Base-by-base conservation (phyloP, 2,888 invertebrate species). In the Schrankia costaestrigalis region DNA sequence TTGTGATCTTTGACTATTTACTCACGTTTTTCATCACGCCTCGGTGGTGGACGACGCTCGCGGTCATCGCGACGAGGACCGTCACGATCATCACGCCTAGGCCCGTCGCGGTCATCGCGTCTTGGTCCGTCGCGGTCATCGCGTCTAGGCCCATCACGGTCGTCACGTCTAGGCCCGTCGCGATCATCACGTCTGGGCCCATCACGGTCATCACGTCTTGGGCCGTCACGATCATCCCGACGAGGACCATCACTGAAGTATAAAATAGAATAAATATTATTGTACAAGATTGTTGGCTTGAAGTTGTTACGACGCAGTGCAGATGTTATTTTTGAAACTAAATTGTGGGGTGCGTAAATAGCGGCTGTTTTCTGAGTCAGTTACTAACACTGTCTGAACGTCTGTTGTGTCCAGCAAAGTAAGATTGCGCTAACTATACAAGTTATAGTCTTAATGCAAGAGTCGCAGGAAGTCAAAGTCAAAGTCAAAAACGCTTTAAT, bases 1-100 rank as follows among this genome's bases (percentile, higher is more conserved):
- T 17, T 17, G 7, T 5, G 7, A 17, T 17, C 17, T 10, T 22
- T 2, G n/a, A n/a, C 3, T n/a, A 6, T 12, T 3, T n/a, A 70
- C 74, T 78, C 41, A 87, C 86, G 81, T 70, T 86, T 88, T 1
- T 89, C 89, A 2, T 89, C 89, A 18, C 88, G 80, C 3, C 75
- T 70, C 22, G 73, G 73, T 35, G 72, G 73, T 38, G 77, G 74
- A 26, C 76, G 82, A 31, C 73, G 71, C 14, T 56, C 66, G 52
- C 64, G 46, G 1, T 71, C 71, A 19, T 71, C 25, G n/a, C 25
- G 73, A 26, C 76, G 77, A 35, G 76, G 82, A 31, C 74, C 71
- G 21, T 55, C 66, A 51, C 64, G 46, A 2, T 71, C 71, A 18
- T 71, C 71, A 5, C 82, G 71, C 2, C 78, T 63, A 1, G 72